These are phyloP conservation scores for Doris montereyensis DNA, from an alignment of 2,888 invertebrate species.

Conservation along the genomic window DNA sequence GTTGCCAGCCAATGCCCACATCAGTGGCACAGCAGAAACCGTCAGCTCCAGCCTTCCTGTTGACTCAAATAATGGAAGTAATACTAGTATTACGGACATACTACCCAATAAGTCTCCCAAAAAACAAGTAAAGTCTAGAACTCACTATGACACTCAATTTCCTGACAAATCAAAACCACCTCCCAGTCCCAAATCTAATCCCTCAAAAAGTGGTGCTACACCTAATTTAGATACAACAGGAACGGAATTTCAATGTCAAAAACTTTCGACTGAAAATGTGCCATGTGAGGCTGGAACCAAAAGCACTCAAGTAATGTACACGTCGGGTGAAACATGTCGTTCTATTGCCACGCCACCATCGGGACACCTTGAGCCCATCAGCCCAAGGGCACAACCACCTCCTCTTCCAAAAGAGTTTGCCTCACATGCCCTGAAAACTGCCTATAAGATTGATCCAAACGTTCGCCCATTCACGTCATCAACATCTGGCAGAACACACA, in stretches of 20 bases:
- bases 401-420: slow-evolving; percentile 56
- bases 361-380: slow-evolving; percentile 31
- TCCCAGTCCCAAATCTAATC: neutral
- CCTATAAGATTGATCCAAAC: slow-evolving; percentile 57
- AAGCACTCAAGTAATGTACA: neutral
- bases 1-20: neutral
- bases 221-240: neutral
- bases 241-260: neutral
- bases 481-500: neutral
- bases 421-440: slow-evolving; percentile 53
- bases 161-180: neutral
- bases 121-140: neutral
- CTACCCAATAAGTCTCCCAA: neutral
- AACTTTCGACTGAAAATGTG: too few relatives aligned
- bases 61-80: neutral
- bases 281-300: neutral
- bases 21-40: neutral
- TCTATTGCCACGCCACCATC: neutral
- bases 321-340: neutral
- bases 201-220: neutral
- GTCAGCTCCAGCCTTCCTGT: neutral
- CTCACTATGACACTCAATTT: neutral
- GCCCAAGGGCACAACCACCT: slow-evolving; percentile 48
- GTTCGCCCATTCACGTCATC: slow-evolving; percentile 29
- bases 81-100: neutral